Evolutionary conservation across 2,888 invertebrate genomes (phyloP).

Genomic region (Hypolimnas misippus): DNA sequence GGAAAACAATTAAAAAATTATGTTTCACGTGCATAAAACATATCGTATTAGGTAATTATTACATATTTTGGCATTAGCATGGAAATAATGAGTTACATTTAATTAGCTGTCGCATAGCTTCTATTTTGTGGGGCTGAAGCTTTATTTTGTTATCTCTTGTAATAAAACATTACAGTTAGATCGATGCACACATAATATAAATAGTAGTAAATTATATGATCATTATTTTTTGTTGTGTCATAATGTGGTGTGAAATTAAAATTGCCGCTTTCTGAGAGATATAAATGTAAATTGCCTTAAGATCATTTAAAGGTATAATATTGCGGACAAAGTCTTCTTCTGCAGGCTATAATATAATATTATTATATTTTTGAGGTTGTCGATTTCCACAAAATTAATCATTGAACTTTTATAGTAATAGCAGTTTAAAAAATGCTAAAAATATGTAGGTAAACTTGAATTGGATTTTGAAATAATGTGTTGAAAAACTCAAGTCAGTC

Average conservation of each 20-base stretch:
- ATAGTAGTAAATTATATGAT: conserved; percentile 46
- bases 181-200: conserved; percentile 48
- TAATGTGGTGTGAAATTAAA: conserved; percentile 58
- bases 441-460: too few relatives aligned
- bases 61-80: neutral
- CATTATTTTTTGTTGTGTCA: conserved; percentile 46
- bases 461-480: neutral
- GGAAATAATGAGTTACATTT: neutral
- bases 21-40: neutral
- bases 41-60: too few relatives aligned
- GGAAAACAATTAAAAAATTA: conserved; percentile 2
- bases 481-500: neutral
- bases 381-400: too few relatives aligned
- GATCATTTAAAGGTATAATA: too few relatives aligned
- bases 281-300: too few relatives aligned
- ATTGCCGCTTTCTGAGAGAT: conserved; percentile 30
- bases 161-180: conserved; percentile 33
- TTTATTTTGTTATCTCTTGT: conserved; percentile 18
- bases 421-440: too few relatives aligned
- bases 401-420: too few relatives aligned
- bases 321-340: too few relatives aligned
- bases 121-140: conserved; percentile 11
- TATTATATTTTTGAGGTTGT: too few relatives aligned
- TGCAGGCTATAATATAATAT: too few relatives aligned
- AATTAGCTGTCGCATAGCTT: neutral